Evolutionary conservation across 2,888 invertebrate species (phyloP).

Genomic region (Arctia plantaginis): DNA sequence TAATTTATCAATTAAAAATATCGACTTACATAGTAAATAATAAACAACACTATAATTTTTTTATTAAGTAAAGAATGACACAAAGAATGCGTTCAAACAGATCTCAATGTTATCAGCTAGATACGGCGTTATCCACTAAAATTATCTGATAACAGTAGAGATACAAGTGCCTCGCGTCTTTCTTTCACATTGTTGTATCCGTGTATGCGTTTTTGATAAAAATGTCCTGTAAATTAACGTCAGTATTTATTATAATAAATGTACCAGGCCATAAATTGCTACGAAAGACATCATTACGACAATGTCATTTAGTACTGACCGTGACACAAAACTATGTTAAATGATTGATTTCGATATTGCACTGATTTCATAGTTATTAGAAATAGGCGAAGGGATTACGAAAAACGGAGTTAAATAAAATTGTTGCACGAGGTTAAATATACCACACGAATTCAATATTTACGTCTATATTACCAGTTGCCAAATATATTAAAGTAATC

Average conservation of each 20-base stretch:
- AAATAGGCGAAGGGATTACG: conserved; percentile 40
- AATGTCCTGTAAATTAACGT: background rate
- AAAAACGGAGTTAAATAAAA: conserved; percentile 4
- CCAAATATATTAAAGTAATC: background rate
- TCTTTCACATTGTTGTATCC: conserved; percentile 47
- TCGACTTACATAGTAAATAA: background rate
- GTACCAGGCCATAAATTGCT: background rate
- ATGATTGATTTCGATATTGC: conserved; percentile 64
- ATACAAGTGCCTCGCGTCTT: conserved; percentile 46
- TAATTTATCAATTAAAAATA: background rate
- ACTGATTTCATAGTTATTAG: conserved; percentile 54
- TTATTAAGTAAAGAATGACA: conserved; percentile 52
- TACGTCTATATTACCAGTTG: background rate
- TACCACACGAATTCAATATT: conserved; percentile 1
- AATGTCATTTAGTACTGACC: conserved; percentile 61
- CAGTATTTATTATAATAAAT: background rate
- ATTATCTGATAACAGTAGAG: conserved; percentile 71
- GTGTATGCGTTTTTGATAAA: conserved; percentile 25
- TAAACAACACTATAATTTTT: background rate
- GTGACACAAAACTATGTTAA: conserved; percentile 61
- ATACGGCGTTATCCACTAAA: conserved; percentile 74
- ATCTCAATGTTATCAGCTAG: conserved; percentile 75
- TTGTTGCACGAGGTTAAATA: background rate
- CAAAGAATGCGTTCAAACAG: conserved; percentile 65
- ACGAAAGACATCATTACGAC: conserved; percentile 52